A percentile compares a stretch with the other conserved stretches of the same genome.
Conservation (phyloP, 2,113 vertebrate species). For the Delphinus delphis region DNA sequence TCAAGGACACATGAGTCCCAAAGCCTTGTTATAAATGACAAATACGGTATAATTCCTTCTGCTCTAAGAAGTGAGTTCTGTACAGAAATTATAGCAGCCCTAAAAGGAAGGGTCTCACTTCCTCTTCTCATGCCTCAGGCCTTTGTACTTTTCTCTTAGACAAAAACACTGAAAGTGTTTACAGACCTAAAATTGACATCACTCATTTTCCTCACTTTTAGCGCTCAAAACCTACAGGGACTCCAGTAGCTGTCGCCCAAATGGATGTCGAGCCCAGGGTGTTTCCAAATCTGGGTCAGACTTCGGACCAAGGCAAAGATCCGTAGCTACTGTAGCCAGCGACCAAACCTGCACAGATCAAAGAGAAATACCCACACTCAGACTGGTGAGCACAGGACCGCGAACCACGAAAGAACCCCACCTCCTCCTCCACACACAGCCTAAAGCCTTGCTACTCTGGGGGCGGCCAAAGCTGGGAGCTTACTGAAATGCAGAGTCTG, state of each 20-base stretch:
- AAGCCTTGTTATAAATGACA: not conserved
- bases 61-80: not conserved
- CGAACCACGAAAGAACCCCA: not conserved
- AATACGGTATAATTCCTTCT: not conserved
- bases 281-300: slow-evolving; percentile 95
- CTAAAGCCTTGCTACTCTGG: not conserved
- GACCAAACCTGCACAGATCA: slow-evolving; percentile 92
- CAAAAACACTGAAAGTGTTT: not conserved
- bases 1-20: not conserved
- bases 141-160: not conserved
- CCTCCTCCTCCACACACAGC: not conserved
- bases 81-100: not conserved
- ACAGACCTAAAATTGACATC: not conserved
- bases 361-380: slow-evolving; percentile 40
- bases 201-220: slow-evolving; percentile 32
- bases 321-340: slow-evolving; percentile 93
- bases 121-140: not conserved
- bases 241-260: slow-evolving; percentile 95
- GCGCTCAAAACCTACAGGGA: slow-evolving; percentile 89
- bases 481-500: not conserved
- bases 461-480: not conserved
- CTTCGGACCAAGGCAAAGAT: slow-evolving; percentile 93
- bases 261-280: slow-evolving; percentile 97
- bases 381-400: not conserved
- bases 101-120: not conserved